Conservation (phyloP, 35 echinoderm and acorn worm genomes). For the Eucidaris tribuloides region DNA sequence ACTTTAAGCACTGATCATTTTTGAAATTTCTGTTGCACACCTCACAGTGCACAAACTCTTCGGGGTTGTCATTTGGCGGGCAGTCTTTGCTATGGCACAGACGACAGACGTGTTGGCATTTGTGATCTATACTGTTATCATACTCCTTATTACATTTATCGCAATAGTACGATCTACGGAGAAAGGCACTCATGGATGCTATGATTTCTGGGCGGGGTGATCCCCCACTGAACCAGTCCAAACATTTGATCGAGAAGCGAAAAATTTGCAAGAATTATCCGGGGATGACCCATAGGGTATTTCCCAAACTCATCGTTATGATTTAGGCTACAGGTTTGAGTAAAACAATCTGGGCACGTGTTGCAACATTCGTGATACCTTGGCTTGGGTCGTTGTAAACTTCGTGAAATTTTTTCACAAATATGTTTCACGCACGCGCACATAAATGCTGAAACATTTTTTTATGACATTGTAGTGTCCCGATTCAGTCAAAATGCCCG, state of each 20-base stretch:
- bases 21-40: conserved; percentile 47
- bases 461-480: too few species aligned
- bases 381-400: too few species aligned
- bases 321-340: too few species aligned
- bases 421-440: too few species aligned
- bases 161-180: conserved; percentile 18
- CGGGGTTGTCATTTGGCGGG: not conserved
- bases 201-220: conserved; percentile 10
- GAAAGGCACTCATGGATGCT: conserved; percentile 4
- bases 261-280: not conserved
- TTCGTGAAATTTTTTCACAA: too few species aligned
- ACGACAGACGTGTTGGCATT: not conserved
- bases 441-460: too few species aligned
- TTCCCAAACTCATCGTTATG: conserved; percentile 37
- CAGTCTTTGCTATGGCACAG: conserved; percentile 11
- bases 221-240: conserved; percentile 33
- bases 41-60: conserved; percentile 5
- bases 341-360: too few species aligned
- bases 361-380: too few species aligned
- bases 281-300: conserved; percentile 35
- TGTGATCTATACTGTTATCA: not conserved
- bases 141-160: conserved; percentile 15
- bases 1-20: conserved; percentile 17
- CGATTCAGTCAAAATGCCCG: too few species aligned
- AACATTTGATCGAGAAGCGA: not conserved